A percentile compares a stretch with the other conserved stretches of the same genome.
These are phyloP conservation scores for Sylvilagus bachmani DNA, from an alignment of 2,113 vertebrate genomes.

Conservation along the genomic window DNA sequence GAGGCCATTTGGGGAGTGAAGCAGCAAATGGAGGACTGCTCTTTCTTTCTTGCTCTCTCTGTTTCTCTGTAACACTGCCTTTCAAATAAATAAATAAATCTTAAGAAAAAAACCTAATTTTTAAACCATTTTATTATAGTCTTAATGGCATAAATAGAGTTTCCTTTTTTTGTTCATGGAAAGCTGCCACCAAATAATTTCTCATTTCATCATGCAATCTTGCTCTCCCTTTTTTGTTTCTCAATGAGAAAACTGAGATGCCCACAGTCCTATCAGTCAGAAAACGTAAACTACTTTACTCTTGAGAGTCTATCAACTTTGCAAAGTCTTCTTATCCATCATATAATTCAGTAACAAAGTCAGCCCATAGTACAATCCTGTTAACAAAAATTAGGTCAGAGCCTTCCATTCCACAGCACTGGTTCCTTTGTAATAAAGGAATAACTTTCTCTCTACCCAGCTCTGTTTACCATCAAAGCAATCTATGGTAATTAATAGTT, in stretches of 20 bases:
- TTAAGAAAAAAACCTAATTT: conserved; percentile 3
- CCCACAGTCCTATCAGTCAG: neutral
- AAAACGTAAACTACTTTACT: neutral
- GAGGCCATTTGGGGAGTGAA: too few relatives aligned
- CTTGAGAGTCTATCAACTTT: neutral
- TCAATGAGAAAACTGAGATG: neutral
- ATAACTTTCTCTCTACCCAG: neutral
- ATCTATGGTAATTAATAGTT: neutral
- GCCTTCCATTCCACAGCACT: rapidly evolving
- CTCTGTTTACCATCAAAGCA: neutral
- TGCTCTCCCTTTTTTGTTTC: neutral
- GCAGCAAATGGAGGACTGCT: too few relatives aligned
- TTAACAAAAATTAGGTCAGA: neutral
- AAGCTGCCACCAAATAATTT: conserved; percentile 4
- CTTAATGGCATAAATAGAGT: conserved; percentile 29
- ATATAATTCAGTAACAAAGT: neutral
- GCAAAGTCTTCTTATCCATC: neutral
- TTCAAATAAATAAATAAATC: too few relatives aligned
- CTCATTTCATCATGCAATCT: neutral
- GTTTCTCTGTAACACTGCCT: too few relatives aligned
- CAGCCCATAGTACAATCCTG: neutral
- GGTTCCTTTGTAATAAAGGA: neutral
- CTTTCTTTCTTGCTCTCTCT: too few relatives aligned
- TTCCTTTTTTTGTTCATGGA: conserved; percentile 5
- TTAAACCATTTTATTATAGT: conserved; percentile 16